phyloP scores from a whole-genome alignment of 2,113 vertebrate species.

The Cryptotis parvus region DNA sequence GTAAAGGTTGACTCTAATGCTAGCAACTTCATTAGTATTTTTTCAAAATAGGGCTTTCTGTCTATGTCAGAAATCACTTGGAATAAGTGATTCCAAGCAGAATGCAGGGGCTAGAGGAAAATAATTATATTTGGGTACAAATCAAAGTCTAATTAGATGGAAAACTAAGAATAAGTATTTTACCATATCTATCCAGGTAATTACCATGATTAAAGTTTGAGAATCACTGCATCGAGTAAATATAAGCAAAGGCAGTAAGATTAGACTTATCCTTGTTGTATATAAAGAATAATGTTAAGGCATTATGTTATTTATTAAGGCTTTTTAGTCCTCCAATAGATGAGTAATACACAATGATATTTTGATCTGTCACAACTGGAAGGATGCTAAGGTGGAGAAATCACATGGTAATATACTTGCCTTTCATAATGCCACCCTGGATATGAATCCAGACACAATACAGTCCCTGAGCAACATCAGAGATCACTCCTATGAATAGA shows the following conservation, averaged over 20 bases:
- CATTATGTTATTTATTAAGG: background rate
- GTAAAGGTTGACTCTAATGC: background rate
- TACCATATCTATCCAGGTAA: background rate
- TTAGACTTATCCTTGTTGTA: background rate
- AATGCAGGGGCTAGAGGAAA: background rate
- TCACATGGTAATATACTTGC: too few relatives aligned
- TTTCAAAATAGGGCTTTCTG: background rate
- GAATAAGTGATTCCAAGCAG: too few relatives aligned
- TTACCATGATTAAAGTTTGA: background rate
- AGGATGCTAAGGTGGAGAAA: too few relatives aligned
- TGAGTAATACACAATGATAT: background rate
- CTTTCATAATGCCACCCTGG: too few relatives aligned
- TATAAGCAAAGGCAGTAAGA: background rate
- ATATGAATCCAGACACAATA: too few relatives aligned
- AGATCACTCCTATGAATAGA: too few relatives aligned
- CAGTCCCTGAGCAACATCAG: too few relatives aligned
- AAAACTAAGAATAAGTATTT: conserved; percentile 2
- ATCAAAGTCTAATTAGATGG: background rate
- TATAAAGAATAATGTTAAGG: background rate
- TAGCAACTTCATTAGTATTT: background rate
- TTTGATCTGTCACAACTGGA: background rate
- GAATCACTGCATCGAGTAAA: background rate
- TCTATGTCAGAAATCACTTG: background rate
- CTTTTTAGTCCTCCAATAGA: background rate
- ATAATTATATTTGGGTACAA: background rate